These are phyloP conservation scores for Halcyon badia DNA, from an alignment of 2,797 vertebrate species.

Conservation along the genomic window DNA sequence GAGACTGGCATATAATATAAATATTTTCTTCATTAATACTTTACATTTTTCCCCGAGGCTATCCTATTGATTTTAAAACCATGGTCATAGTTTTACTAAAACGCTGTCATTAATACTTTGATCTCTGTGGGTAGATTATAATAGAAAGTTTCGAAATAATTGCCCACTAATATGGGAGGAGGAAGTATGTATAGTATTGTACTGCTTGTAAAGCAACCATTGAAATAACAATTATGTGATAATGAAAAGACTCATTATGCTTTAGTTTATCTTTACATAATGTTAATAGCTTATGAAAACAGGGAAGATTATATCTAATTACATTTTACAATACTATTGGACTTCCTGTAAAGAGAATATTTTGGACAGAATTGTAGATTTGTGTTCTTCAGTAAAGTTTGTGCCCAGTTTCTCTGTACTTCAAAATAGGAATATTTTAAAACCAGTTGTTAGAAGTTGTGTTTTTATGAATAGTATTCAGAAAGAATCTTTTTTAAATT, in stretches of 20 bases:
- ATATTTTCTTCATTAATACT: constrained; percentile 22
- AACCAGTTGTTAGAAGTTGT: neutral
- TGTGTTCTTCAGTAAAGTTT: neutral
- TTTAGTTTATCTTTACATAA: constrained; percentile 83
- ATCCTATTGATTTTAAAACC: constrained; percentile 62
- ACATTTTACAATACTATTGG: constrained; percentile 59
- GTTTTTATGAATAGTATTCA: neutral
- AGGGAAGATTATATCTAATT: constrained; percentile 77
- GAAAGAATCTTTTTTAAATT: neutral
- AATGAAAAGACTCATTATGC: constrained; percentile 75
- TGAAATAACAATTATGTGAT: constrained; percentile 79
- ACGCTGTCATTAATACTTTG: constrained; percentile 67
- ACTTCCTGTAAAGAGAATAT: constrained; percentile 35
- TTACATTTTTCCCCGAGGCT: constrained; percentile 47
- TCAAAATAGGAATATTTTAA: constrained; percentile 19
- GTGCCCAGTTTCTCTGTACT: neutral
- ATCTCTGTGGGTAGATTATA: constrained; percentile 69
- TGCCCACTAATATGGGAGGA: constrained; percentile 76
- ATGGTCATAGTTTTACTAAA: constrained; percentile 58
- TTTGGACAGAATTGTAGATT: constrained; percentile 46
- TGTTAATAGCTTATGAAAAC: constrained; percentile 78
- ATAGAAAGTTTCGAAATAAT: constrained; percentile 77
- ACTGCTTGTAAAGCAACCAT: constrained; percentile 73
- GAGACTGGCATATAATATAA: neutral
- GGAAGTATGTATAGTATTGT: constrained; percentile 72